Base-by-base conservation (phyloP, 2,113 vertebrate genomes). In the Lampris incognitus region DNA sequence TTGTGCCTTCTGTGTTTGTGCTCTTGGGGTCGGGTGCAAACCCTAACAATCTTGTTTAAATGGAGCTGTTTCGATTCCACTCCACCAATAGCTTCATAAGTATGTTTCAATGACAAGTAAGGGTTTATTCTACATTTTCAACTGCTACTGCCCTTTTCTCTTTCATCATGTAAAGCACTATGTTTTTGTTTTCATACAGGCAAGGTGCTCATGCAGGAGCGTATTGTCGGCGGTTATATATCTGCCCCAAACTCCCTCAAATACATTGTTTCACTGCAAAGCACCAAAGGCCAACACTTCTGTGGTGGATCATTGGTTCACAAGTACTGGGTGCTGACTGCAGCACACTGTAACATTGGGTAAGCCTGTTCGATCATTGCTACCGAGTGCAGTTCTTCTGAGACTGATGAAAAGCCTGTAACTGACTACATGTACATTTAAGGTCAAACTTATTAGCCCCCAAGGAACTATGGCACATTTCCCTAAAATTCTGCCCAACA, bases 261-360 rank as follows among this genome's bases (percentile, higher is more conserved):
- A 59, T 95, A 96, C 85, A 92, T 94, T 1, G 95, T 95, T 69
- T 95, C 95, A 6, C 90, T 96, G 73, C 94, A 94, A 90, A 94
- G 85, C 78, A 89, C 76, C 9, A 83, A 85, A 4, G 93, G 95
- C 4, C 89, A 92, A 50, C 95, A 95, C 80, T 95, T 95, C 86
- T 97, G 96, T 0, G 95, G 95, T 0, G 96, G 96, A 13, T 95
- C 95, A 0, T 61, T 97, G 79, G 93, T 97, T 86, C 95, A 94
- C 87, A 86, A 77, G 58, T 93, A 86, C 79, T 97, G 96, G 96
- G 95, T 97, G 85, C 81, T 97, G 75, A 96, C 96, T 0, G 95
- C 96, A 7, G 96, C 96, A 3, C 96, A 97, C 73, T 97, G 96
- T 88, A 95, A 94, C 82, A 89, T 91, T 0, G 90, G 93, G 95